A percentile compares a stretch with the other conserved stretches of the same genome.
Conservation (phyloP, 2,888 invertebrate species). For the Drosophila dives region DNA sequence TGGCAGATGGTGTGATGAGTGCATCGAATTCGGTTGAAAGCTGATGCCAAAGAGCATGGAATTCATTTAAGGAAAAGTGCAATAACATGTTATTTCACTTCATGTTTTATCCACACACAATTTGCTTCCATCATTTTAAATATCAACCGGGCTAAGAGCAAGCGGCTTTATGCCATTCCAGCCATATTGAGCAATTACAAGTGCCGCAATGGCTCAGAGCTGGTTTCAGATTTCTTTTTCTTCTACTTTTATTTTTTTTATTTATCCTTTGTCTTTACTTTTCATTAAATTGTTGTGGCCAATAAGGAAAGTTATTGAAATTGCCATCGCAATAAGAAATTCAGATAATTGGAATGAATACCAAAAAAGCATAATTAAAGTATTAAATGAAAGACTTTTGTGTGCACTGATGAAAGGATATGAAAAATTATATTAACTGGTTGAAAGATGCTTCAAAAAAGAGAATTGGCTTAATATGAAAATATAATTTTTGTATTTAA, state of each 20-base stretch:
- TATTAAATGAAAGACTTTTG: neutral
- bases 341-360: constrained; percentile 12
- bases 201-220: constrained; percentile 41
- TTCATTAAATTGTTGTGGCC: constrained; percentile 52
- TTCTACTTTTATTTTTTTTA: neutral
- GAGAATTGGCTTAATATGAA: neutral
- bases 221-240: neutral
- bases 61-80: constrained; percentile 71
- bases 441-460: neutral
- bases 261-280: constrained; percentile 44
- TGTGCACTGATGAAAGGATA: neutral
- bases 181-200: constrained; percentile 73
- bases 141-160: constrained; percentile 49
- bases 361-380: neutral
- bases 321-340: constrained; percentile 3
- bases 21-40: constrained; percentile 16
- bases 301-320: constrained; percentile 59
- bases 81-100: constrained; percentile 75
- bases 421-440: neutral
- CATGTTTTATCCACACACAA: constrained; percentile 39
- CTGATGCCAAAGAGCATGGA: constrained; percentile 30
- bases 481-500: neutral
- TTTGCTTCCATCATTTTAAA: constrained; percentile 13
- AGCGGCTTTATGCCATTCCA: constrained; percentile 71
- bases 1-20: neutral